Conservation (phyloP, 23 tunicate genomes). For the Ascidia mentula region DNA sequence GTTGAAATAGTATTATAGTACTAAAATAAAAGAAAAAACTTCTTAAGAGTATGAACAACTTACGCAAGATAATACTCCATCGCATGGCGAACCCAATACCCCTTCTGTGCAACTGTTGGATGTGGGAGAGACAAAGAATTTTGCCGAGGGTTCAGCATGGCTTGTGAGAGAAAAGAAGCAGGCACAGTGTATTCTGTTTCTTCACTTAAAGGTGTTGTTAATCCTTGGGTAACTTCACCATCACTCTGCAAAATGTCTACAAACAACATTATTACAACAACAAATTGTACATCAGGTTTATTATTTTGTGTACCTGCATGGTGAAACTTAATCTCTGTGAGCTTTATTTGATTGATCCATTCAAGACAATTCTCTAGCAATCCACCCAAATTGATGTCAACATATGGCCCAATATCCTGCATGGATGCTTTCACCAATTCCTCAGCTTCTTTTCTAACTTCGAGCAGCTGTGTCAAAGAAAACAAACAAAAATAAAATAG, state of each 20-base stretch:
- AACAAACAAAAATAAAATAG: not conserved
- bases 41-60: too few species aligned
- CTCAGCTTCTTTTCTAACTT: not conserved
- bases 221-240: not conserved
- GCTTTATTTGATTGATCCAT: not conserved
- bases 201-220: not conserved
- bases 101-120: not conserved
- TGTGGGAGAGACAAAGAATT: not conserved
- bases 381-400: not conserved
- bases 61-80: not conserved
- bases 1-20: too few species aligned
- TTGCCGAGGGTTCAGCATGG: not conserved
- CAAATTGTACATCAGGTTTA: not conserved
- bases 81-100: not conserved
- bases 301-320: not conserved
- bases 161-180: not conserved
- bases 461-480: not conserved
- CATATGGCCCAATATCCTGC: not conserved
- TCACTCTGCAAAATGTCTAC: not conserved
- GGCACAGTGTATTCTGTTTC: not conserved
- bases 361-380: not conserved
- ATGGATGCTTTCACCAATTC: not conserved
- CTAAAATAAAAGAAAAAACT: too few species aligned
- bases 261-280: not conserved
- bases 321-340: not conserved